A percentile compares a stretch with the other conserved stretches of the same genome.
Evolutionary conservation across 2,888 invertebrate species (phyloP).

Genomic region (Xanthostigma xanthostigma): DNA sequence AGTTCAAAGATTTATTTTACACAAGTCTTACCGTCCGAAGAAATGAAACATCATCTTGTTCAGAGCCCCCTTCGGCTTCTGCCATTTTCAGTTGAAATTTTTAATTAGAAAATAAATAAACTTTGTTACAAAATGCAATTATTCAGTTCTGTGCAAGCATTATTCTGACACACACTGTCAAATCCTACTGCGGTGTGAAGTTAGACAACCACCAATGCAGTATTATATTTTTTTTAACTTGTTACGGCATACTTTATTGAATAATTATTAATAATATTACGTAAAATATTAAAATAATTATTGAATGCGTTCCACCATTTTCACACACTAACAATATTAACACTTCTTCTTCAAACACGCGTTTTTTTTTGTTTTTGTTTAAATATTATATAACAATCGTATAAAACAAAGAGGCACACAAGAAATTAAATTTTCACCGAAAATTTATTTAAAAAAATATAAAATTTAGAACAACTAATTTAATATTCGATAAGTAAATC

Average conservation of each 20-base stretch:
- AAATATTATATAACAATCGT: neutral
- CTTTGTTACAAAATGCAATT: neutral
- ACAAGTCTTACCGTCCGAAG: conserved; percentile 80
- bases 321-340: too few species aligned
- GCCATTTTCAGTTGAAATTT: conserved; percentile 44
- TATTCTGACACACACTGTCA: neutral
- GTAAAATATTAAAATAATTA: neutral
- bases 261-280: neutral
- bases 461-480: neutral
- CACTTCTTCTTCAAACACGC: too few species aligned
- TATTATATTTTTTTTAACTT: neutral
- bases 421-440: neutral
- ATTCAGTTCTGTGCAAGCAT: neutral
- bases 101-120: neutral
- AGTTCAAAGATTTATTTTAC: neutral
- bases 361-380: neutral
- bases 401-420: neutral
- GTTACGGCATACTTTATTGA: neutral
- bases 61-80: conserved; percentile 89
- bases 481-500: neutral
- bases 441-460: neutral
- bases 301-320: too few species aligned
- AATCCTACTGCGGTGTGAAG: neutral
- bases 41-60: conserved; percentile 99
- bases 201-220: neutral